Evolutionary conservation across 2,797 vertebrate species (phyloP).

Genomic region (Tangara arthus): DNA sequence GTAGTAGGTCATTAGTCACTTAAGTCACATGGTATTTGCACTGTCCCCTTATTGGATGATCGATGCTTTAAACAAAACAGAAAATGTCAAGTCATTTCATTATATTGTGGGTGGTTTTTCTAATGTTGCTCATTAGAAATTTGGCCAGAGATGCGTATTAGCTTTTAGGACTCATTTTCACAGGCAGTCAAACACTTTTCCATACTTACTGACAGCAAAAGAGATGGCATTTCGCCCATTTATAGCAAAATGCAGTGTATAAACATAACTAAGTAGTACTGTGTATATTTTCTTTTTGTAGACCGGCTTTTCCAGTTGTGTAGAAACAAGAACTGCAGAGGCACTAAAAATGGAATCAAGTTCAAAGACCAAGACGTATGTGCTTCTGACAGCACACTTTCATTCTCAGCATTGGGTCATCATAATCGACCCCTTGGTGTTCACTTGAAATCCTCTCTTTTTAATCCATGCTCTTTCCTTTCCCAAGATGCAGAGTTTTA

Average conservation of each 20-base stretch:
- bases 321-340: background rate
- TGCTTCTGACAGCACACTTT: background rate
- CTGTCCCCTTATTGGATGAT: background rate
- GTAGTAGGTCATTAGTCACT: background rate
- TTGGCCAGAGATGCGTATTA: fast-evolving
- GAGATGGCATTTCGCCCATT: background rate
- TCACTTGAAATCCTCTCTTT: constrained; percentile 16
- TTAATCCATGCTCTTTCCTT: background rate
- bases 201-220: background rate
- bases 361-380: background rate
- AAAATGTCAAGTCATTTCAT: background rate
- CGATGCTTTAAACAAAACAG: background rate
- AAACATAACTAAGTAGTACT: background rate
- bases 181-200: background rate
- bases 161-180: background rate
- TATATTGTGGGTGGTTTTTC: background rate
- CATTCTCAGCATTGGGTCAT: constrained; percentile 2
- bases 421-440: background rate
- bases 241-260: background rate
- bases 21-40: background rate
- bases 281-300: background rate
- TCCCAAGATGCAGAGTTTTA: background rate
- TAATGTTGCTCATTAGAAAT: background rate
- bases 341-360: background rate
- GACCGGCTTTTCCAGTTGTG: background rate